Evolutionary conservation across 2,797 vertebrate species (phyloP).

Genomic region (Lepidocolaptes lacrymiger): DNA sequence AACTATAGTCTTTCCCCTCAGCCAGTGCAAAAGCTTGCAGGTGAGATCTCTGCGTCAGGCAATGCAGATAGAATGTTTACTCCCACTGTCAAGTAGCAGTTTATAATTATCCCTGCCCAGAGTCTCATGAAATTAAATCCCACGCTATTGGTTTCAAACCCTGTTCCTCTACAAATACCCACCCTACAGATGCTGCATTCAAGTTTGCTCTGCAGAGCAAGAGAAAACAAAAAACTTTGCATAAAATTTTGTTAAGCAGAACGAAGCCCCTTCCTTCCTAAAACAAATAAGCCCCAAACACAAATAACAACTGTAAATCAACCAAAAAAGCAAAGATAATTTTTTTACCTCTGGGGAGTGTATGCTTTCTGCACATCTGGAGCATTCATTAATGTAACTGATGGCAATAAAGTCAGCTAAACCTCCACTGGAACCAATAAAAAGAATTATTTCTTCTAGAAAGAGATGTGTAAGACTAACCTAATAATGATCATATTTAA

Average conservation of each 20-base stretch:
- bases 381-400: not conserved
- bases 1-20: not conserved
- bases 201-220: not conserved
- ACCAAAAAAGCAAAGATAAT: not conserved
- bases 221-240: not conserved
- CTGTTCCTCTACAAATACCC: not conserved
- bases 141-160: not conserved
- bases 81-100: not conserved
- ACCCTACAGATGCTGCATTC: not conserved
- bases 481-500: not conserved
- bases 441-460: not conserved
- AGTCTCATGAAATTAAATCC: not conserved
- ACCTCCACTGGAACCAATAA: not conserved
- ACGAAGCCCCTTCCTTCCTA: not conserved
- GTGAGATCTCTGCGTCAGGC: not conserved
- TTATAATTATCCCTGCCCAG: constrained; percentile 49
- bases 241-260: not conserved
- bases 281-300: not conserved
- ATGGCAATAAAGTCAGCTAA: not conserved
- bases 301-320: not conserved
- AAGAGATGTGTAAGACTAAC: not conserved
- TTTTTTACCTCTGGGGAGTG: not conserved
- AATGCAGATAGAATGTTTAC: not conserved
- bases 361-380: not conserved
- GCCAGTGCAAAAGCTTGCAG: not conserved